Evolutionary conservation across 2,888 invertebrate species (phyloP), one percentile per base, ranked within the genome.

Genomic region (Ashinkailepas kermadecensis): DNA sequence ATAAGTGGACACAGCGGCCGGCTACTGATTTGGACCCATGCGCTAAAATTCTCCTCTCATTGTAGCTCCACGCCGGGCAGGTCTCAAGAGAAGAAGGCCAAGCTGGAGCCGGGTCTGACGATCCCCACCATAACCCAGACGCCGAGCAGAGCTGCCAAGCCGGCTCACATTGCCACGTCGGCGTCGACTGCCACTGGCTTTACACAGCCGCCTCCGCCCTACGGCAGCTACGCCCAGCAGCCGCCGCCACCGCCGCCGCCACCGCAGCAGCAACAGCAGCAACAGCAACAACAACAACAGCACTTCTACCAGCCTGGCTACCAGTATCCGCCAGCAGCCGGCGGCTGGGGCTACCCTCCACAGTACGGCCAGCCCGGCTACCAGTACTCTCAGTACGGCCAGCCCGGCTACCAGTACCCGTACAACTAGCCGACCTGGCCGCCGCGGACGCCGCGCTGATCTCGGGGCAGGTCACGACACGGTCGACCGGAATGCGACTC

Each of bases 341-440:
- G 15, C 12, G 12, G 15, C 12, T 59, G 59, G 59, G 59, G 59
- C 59, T 59, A 59, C 7, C 11, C 11, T 0, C 65, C n/a, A 23
- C n/a, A 65, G n/a, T n/a, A n/a, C 18, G 74, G 54, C 21, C 23
- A 23, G 74, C 10, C 67, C 12, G 56, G 56, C 74, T 74, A 74
- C 74, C 74, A 74, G 12, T 74, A 74, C 56, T 11, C 23, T 10
- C 74, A 74, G 74, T 74, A 74, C 74, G 74, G 74, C 15, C 74
- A 70, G 70, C 59, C 59, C 59, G 70, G 70, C 15, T 70, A 70
- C 70, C 70, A 74, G 74, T 74, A 74, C 74, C 74, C 74, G 21
- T 74, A 74, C 56, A 23, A 74, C 15, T 74, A 74, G 74, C 74
- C 56, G 54, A 21, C 18, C 18, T 11, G 59, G 59, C 59, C 59